Evolutionary conservation across 2,888 invertebrate genomes (phyloP), one percentile per base, ranked within the genome.

Genomic region (Pegoplata infirma): DNA sequence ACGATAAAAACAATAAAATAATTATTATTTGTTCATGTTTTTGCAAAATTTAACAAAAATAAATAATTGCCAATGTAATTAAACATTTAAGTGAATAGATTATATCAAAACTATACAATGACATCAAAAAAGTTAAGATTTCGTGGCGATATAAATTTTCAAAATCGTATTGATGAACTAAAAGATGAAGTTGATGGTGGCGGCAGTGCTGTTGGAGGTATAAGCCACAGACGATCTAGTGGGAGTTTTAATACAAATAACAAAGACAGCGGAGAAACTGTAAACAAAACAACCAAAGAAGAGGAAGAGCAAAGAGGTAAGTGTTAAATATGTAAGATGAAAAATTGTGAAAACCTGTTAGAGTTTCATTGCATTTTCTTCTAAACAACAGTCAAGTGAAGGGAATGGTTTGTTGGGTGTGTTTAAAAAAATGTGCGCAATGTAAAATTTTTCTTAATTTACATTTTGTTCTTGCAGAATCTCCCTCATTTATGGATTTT

Each of bases 401-500:
- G 47, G 66, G 28, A 66, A 55, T 68, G n/a, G n/a, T n/a, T n/a
- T n/a, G n/a, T n/a, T n/a, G n/a, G n/a, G n/a, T n/a, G 40, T 19
- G 19, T 49, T 44, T 58, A 36, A 36, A 51, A 47, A 56, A 46
- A 16, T 58, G 55, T 40, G 51, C 32, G 71, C 56, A 25, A 47
- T 59, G 51, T 82, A 83, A 71, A 49, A 64, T 21, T 64, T 55
- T 51, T 25, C 25, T 19, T 47, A 5, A 56, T 40, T 49, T 4
- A 2, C n/a, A n/a, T n/a, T n/a, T n/a, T n/a, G n/a, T n/a, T n/a
- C n/a, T 72, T 81, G 40, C 51, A 81, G 80, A 76, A 25, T 64
- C 81, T 46, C 84, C 85, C 47, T 86, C 89, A 21, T 88, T 90
- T 76, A 91, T 92, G 82, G 91, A 93, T 69, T 98, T 97, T 90